These are phyloP conservation scores for Philereme vetulata DNA, from an alignment of 2,888 invertebrate species.

Conservation along the genomic window DNA sequence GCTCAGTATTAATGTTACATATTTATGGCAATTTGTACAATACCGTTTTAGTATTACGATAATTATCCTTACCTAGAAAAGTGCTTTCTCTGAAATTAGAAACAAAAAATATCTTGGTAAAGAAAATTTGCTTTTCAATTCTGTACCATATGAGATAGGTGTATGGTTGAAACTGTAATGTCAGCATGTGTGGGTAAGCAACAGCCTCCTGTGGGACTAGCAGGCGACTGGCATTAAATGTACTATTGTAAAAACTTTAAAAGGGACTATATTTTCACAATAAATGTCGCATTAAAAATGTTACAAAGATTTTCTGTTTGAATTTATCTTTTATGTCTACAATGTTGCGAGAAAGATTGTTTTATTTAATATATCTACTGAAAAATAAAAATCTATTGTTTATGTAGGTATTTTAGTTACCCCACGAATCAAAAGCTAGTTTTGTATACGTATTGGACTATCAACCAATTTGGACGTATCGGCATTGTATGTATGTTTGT, in stretches of 20 bases:
- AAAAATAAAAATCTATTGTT: no score
- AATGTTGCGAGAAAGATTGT: background rate
- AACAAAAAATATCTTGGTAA: conserved; percentile 10
- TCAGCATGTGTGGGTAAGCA: background rate
- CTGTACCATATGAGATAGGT: conserved; percentile 6
- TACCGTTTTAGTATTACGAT: conserved; percentile 13
- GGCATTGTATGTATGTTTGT: no score
- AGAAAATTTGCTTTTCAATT: conserved; percentile 13
- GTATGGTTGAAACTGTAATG: conserved; percentile 20
- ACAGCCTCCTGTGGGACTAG: conserved; percentile 23
- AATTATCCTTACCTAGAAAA: conserved; percentile 9
- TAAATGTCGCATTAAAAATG: conserved; percentile 16
- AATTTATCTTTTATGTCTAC: background rate
- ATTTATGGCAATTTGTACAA: background rate
- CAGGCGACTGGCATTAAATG: conserved; percentile 22
- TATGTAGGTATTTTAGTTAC: no score
- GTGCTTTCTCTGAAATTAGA: conserved; percentile 22
- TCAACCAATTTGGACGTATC: no score
- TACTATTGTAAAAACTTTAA: conserved; percentile 18
- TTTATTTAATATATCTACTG: background rate
- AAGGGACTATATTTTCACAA: conserved; percentile 17
- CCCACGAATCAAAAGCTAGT: no score
- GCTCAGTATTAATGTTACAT: background rate
- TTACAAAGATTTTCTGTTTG: conserved; percentile 7
- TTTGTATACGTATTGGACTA: no score